Evolutionary conservation across 2,113 vertebrate genomes (phyloP), one percentile per base, ranked within the genome.

Genomic region (Lasiurus cinereus): DNA sequence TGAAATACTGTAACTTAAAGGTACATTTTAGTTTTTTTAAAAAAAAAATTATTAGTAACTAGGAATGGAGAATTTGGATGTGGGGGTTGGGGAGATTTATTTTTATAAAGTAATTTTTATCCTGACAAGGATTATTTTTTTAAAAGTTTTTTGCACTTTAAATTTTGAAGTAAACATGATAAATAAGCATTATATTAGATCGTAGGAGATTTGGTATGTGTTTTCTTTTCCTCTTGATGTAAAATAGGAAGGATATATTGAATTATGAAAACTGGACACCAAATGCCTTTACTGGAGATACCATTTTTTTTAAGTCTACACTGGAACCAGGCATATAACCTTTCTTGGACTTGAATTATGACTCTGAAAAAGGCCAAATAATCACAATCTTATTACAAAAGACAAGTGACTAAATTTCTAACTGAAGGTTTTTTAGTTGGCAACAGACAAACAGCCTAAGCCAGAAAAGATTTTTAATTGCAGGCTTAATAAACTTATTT

Each of bases 31-130:
- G 48, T 95, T 73, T 73, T 67, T 36, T 52, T 64, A 31, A 19
- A 21, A 31, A 19, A 21, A 31, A 74, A 76, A 67, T 69, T 62
- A 36, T 85, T 90, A 91, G 18, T 88, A 93, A 93, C 18, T 74
- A 82, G 52, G 59, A 72, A 92, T 91, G 24, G n/a, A 91, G 70
- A 85, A 77, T 93, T 91, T 96, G 67, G 62, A 50, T 87, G 10
- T 69, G 52, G 46, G 56, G 33, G 3, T 73, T 5, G 74, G 43
- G 29, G 29, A 91, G 66, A 69, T 76, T 89, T 96, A 86, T 94
- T 96, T 94, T 93, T 96, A 67, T 96, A 95, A 88, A 33, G 15
- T 89, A 84, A 83, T 96, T 96, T 96, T 96, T 96, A 93, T 92
- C 46, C 78, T 82, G 73, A 83, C 59, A 79, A 93, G 22, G 19